Percentiles rank a stretch among this genome's conserved stretches.
These are phyloP conservation scores for Pristis pectinata DNA, from an alignment of 2,797 vertebrate species.

Conservation along the genomic window DNA sequence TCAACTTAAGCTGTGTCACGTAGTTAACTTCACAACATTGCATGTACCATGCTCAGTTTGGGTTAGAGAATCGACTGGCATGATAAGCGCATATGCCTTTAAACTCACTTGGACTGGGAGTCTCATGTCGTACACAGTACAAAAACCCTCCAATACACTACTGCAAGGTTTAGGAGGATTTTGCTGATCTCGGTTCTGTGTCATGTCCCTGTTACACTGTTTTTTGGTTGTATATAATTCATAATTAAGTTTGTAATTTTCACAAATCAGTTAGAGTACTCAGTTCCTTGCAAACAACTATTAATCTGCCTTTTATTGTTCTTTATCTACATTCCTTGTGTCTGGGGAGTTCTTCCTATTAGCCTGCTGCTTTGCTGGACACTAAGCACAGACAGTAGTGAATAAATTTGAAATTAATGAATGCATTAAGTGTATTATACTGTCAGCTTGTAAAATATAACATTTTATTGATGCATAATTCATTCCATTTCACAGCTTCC, in stretches of 20 bases:
- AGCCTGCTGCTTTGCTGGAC: neutral
- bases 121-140: no score
- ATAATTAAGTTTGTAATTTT: neutral
- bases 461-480: constrained; percentile 17
- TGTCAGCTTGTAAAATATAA: constrained; percentile 22
- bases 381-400: neutral
- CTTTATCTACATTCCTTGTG: neutral
- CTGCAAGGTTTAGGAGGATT: neutral
- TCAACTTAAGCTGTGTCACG: no score
- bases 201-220: no score
- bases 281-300: neutral
- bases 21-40: no score
- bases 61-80: no score
- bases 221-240: constrained; percentile 18
- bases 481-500: neutral
- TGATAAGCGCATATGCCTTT: no score
- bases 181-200: no score
- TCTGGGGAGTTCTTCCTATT: constrained; percentile 22
- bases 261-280: neutral
- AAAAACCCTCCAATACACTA: neutral
- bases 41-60: no score
- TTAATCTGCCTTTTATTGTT: constrained; percentile 14
- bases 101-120: no score
- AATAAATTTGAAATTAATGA: constrained; percentile 35
- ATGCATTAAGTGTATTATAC: constrained; percentile 16